phyloP scores from a whole-genome alignment of 2,797 vertebrate genomes.

The Sparidentex hasta region DNA sequence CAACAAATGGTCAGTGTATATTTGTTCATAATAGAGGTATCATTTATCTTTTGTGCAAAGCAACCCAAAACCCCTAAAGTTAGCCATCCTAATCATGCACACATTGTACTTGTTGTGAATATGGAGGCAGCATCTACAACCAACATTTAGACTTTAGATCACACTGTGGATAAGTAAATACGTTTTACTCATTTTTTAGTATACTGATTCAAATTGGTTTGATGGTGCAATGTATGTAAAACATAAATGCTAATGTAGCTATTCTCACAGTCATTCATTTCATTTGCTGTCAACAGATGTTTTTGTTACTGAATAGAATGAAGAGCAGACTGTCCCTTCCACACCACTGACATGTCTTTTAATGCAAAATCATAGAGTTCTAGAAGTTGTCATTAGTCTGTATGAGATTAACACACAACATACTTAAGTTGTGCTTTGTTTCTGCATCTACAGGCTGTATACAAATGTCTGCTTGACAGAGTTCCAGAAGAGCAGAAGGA shows the following conservation, averaged over 20 bases:
- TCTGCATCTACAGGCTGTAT: slow-evolving; percentile 87
- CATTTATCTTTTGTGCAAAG: neutral
- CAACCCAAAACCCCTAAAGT: neutral
- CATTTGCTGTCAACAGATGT: neutral
- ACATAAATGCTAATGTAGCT: no score
- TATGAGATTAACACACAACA: neutral
- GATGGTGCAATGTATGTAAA: neutral
- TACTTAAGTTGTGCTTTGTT: neutral
- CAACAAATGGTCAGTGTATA: neutral
- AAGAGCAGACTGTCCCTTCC: neutral
- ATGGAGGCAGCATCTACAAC: no score
- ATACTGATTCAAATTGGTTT: neutral
- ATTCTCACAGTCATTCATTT: neutral
- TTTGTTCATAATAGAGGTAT: neutral
- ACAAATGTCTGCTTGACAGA: slow-evolving; percentile 93
- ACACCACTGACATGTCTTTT: neutral
- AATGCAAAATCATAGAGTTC: neutral
- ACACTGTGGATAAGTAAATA: neutral
- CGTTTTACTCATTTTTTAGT: neutral
- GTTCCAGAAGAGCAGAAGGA: slow-evolving; percentile 94
- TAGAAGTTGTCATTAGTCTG: neutral
- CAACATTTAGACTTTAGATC: no score
- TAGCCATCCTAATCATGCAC: neutral
- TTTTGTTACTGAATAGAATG: neutral
- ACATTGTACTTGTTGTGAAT: no score